Evolutionary conservation across 2,797 vertebrate genomes (phyloP).

Genomic region (Gadopsis marmoratus): DNA sequence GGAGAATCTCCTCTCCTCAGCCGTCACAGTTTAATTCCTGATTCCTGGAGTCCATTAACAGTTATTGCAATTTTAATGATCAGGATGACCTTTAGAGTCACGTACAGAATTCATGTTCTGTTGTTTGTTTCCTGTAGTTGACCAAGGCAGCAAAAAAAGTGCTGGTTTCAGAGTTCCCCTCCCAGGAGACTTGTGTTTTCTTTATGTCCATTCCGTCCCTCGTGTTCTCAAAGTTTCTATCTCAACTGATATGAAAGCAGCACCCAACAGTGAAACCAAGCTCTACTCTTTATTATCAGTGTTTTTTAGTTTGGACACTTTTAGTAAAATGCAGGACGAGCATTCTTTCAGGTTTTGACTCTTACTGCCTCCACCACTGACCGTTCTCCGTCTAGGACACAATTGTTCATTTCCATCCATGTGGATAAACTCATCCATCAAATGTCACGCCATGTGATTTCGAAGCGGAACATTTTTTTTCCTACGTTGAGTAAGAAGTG

Average conservation of each 20-base stretch:
- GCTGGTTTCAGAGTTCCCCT: too few relatives aligned
- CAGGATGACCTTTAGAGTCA: too few relatives aligned
- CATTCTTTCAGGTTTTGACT: neutral
- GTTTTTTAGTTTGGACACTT: neutral
- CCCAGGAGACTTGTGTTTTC: too few relatives aligned
- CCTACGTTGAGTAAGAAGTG: neutral
- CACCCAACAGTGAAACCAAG: too few relatives aligned
- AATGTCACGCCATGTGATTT: neutral
- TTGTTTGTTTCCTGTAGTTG: neutral
- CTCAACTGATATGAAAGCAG: neutral
- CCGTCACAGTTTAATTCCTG: neutral
- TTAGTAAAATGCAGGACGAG: neutral
- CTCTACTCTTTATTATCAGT: neutral
- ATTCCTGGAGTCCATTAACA: slow-evolving; percentile 6
- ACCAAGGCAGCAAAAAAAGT: too few relatives aligned
- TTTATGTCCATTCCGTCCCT: neutral
- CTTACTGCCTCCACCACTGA: neutral
- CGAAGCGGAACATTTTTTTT: neutral
- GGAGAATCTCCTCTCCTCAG: neutral
- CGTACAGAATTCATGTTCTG: neutral
- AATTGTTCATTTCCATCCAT: neutral
- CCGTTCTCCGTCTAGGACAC: neutral
- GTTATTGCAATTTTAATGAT: neutral
- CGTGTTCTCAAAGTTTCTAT: neutral
- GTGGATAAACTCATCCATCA: neutral